Conservation (phyloP, 1,140 invertebrate species). For the Lycorma delicatula region DNA sequence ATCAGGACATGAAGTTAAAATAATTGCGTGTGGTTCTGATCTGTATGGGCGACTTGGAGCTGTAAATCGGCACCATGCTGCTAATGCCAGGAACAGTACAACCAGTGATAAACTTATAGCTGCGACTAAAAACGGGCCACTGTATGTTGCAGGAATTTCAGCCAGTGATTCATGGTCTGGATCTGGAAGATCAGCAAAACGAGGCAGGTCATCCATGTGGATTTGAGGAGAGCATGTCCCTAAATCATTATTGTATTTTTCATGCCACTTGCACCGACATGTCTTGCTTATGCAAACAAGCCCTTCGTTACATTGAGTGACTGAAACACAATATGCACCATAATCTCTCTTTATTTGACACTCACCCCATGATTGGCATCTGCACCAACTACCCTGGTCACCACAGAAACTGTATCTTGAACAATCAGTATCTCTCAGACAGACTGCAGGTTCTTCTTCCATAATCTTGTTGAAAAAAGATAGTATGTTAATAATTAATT, state of each 20-base stretch:
- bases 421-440: not conserved
- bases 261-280: not conserved
- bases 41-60: not conserved
- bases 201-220: constrained; percentile 22
- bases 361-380: constrained; percentile 11
- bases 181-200: constrained; percentile 21
- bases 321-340: not conserved
- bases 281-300: constrained; percentile 1
- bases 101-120: constrained; percentile 20
- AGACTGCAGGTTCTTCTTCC: not conserved
- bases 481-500: too few relatives aligned
- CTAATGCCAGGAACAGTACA: constrained; percentile 13
- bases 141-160: constrained; percentile 21
- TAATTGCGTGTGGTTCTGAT: not conserved
- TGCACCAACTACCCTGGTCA: not conserved
- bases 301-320: constrained; percentile 6
- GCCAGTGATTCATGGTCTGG: constrained; percentile 8
- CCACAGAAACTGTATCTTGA: not conserved
- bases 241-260: not conserved
- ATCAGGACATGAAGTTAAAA: too few relatives aligned
- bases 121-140: constrained; percentile 19
- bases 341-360: not conserved
- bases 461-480: too few relatives aligned
- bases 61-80: constrained; percentile 17
- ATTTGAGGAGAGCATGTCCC: constrained; percentile 2